Evolutionary conservation across 2,888 invertebrate species (phyloP).

Genomic region (Crocallis elinguaria): DNA sequence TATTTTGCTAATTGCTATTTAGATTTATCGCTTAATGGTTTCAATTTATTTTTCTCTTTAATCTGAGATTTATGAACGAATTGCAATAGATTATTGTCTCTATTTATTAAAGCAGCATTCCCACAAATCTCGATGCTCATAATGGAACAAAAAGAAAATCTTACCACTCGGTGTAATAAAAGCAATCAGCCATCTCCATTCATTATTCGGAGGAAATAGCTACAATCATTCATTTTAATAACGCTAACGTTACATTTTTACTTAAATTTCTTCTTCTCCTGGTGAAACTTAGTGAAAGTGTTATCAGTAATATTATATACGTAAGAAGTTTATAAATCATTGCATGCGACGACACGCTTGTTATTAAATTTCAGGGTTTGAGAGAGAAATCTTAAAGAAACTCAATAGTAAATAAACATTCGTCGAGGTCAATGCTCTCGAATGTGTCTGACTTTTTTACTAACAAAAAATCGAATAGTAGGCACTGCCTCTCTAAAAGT

Average conservation of each 20-base stretch:
- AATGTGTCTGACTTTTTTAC: conserved; percentile 6
- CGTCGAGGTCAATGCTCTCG: conserved; percentile 27
- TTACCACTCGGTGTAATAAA: conserved; percentile 24
- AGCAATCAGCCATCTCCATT: conserved; percentile 32
- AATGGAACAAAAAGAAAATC: conserved; percentile 28
- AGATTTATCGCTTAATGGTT: background rate
- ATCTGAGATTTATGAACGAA: background rate
- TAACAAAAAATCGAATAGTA: conserved; percentile 13
- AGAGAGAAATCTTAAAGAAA: conserved; percentile 27
- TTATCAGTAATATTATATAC: conserved; percentile 52
- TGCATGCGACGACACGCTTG: conserved; percentile 12
- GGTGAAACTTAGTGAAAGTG: conserved; percentile 63
- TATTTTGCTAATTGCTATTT: background rate
- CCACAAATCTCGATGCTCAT: conserved; percentile 23
- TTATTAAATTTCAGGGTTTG: conserved; percentile 14
- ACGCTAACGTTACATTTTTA: conserved; percentile 38
- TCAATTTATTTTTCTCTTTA: background rate
- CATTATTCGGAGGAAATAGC: conserved; percentile 50
- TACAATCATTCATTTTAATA: conserved; percentile 60
- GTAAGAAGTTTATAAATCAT: conserved; percentile 46
- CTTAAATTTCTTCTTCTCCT: conserved; percentile 38
- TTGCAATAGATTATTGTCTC: background rate
- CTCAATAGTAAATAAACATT: conserved; percentile 22
- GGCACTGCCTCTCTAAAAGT: background rate
- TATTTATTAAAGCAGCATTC: conserved; percentile 13